A percentile compares a stretch with the other conserved stretches of the same genome.
phyloP scores from a whole-genome alignment of 1,140 invertebrate genomes.

The Formica selysi region DNA sequence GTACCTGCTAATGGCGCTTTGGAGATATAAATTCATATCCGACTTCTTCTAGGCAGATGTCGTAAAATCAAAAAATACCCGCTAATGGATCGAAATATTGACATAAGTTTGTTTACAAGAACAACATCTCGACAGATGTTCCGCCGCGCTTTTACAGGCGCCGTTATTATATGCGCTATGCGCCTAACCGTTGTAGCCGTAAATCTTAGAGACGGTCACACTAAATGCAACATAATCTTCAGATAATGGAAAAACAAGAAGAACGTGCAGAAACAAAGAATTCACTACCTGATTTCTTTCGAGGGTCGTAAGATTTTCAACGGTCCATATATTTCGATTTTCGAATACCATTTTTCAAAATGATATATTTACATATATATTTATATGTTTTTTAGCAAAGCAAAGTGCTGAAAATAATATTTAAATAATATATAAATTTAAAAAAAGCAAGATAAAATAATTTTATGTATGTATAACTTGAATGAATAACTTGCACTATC shows the following conservation, averaged over 20 bases:
- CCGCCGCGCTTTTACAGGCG: constrained; percentile 2
- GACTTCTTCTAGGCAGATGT: background rate
- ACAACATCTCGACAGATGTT: background rate
- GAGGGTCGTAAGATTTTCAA: background rate
- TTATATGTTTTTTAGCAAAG: background rate
- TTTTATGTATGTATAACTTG: background rate
- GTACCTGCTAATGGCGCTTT: constrained; percentile 65
- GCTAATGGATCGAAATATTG: constrained; percentile 74
- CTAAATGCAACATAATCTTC: constrained; percentile 67
- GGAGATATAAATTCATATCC: constrained; percentile 53
- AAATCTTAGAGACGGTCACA: constrained; percentile 46
- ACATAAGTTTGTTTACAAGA: constrained; percentile 59
- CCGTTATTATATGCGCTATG: constrained; percentile 50
- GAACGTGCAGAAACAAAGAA: constrained; percentile 20
- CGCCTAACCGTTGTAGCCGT: background rate
- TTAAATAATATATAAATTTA: too few species aligned
- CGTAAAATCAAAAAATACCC: constrained; percentile 58
- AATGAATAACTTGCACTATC: background rate
- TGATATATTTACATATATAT: background rate
- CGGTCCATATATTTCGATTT: background rate
- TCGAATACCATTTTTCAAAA: background rate
- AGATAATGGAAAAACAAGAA: constrained; percentile 33
- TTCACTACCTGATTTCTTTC: constrained; percentile 15
- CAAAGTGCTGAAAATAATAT: background rate
- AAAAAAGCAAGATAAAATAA: background rate